A percentile compares a stretch with the other conserved stretches of the same genome.
These are phyloP conservation scores for Okamejei kenojei DNA, from an alignment of 2,797 vertebrate species.

Conservation along the genomic window DNA sequence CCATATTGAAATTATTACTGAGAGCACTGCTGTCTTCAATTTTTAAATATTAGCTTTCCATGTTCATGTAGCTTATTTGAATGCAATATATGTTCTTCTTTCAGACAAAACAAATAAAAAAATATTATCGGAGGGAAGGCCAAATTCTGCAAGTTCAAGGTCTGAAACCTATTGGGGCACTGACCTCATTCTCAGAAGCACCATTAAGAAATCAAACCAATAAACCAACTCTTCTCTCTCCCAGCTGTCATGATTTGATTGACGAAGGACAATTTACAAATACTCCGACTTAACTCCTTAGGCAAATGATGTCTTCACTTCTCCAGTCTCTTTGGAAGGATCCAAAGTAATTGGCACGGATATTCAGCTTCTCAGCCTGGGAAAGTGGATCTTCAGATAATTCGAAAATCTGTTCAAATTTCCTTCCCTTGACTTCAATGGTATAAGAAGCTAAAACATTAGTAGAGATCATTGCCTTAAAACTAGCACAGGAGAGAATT, in stretches of 20 bases:
- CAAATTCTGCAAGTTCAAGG: slow-evolving; percentile 27
- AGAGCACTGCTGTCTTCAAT: background rate
- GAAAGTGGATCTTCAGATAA: background rate
- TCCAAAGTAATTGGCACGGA: background rate
- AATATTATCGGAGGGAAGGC: background rate
- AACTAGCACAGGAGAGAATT: no score
- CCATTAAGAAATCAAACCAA: background rate
- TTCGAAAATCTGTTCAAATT: background rate
- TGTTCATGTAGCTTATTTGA: background rate
- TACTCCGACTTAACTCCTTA: background rate
- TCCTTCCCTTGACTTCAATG: background rate
- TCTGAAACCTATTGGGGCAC: background rate
- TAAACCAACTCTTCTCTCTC: background rate
- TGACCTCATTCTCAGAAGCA: background rate
- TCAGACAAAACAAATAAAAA: slow-evolving; percentile 13
- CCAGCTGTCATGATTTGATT: background rate
- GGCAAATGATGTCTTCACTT: background rate
- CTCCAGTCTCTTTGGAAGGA: background rate
- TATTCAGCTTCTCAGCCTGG: background rate
- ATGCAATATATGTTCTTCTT: slow-evolving; percentile 17
- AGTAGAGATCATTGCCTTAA: no score
- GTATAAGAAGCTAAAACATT: no score
- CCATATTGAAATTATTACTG: background rate
- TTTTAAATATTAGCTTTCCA: slow-evolving; percentile 24
- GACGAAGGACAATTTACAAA: background rate